phyloP scores from a whole-genome alignment of 2,797 vertebrate genomes.

The Artibeus jamaicensis region DNA sequence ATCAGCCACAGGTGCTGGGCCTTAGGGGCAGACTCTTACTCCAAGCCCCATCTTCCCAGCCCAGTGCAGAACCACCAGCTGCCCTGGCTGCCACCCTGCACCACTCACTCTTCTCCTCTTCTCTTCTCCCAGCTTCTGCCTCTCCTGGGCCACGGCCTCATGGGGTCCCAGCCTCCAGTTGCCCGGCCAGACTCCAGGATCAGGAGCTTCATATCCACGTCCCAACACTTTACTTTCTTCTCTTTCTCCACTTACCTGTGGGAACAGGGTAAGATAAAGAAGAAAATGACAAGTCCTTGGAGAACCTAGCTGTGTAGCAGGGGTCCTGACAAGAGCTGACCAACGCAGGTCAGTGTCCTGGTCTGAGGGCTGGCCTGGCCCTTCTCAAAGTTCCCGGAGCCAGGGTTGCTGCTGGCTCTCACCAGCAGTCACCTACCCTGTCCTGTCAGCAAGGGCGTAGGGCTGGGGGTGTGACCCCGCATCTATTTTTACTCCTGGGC shows the following conservation, averaged over 20 bases:
- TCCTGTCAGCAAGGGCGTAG: constrained; percentile 6
- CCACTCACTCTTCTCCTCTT: constrained; percentile 59
- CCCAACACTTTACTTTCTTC: constrained; percentile 34
- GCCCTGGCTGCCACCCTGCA: not conserved
- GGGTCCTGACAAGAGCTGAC: not conserved
- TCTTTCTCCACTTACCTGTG: constrained; percentile 69
- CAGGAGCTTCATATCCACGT: constrained; percentile 6
- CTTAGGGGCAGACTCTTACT: not conserved
- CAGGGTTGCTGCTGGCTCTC: not conserved
- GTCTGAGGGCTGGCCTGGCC: not conserved
- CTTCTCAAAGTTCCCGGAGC: not conserved
- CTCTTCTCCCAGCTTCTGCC: constrained; percentile 59
- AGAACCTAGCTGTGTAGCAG: not conserved
- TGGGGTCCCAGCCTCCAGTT: constrained; percentile 37
- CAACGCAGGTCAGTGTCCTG: not conserved
- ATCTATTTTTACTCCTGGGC: constrained; percentile 58
- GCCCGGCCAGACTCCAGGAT: constrained; percentile 41
- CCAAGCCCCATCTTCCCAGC: not conserved
- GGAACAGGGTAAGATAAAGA: not conserved
- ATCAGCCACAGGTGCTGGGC: not conserved
- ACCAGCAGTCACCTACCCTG: not conserved
- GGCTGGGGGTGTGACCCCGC: not conserved
- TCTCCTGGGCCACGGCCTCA: constrained; percentile 61
- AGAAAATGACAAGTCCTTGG: not conserved
- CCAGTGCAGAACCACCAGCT: not conserved